Base-by-base conservation (phyloP, 2,888 invertebrate genomes). In the Vesta saturnalis region DNA sequence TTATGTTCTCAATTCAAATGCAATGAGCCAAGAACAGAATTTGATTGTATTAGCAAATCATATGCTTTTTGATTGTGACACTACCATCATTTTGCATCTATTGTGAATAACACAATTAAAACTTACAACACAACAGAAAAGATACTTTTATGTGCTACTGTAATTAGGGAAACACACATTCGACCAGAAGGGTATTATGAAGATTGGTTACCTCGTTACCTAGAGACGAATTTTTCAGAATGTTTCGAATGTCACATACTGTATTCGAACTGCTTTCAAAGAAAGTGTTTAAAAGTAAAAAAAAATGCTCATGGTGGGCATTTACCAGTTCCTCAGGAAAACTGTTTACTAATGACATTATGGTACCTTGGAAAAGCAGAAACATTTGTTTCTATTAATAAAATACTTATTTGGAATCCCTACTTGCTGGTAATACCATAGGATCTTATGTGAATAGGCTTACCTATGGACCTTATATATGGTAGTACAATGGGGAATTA, bases 311-410 rank as follows among this genome's bases (percentile, higher is more conserved):
- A 19, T 52, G 52, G 52, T 52, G 52, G 52, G 19, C 52, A 52
- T 19, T 19, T 52, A 19, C 52, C 52, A 52, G 14, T 52, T 52
- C 52, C 21, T 12, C 18, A 19, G 18, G 18, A 52, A 52, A 52
- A 52, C 4, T 16, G 12, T 19, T 19, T 19, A 8, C 14, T 52
- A 12, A 52, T 52, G 18, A 19, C 52, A 16, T 16, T 52, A 14
- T 52, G 52, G 52, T 52, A 19, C 52, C 19, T 52, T 52, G 52
- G 52, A 52, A 52, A 52, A 52, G 52, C 19, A 52, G 52, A 52
- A 19, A 19, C 52, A 5, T 52, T 52, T 52, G 43, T 52, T 19
- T 52, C 52, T 19, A 52, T 19, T 52, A 15, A 3, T 16, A 15
- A 52, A 8, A 16, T 5, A 19, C 14, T 52, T 52, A 19, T 5